phyloP scores from a whole-genome alignment of 2,797 vertebrate genomes.

The Onychomys arenicola region DNA sequence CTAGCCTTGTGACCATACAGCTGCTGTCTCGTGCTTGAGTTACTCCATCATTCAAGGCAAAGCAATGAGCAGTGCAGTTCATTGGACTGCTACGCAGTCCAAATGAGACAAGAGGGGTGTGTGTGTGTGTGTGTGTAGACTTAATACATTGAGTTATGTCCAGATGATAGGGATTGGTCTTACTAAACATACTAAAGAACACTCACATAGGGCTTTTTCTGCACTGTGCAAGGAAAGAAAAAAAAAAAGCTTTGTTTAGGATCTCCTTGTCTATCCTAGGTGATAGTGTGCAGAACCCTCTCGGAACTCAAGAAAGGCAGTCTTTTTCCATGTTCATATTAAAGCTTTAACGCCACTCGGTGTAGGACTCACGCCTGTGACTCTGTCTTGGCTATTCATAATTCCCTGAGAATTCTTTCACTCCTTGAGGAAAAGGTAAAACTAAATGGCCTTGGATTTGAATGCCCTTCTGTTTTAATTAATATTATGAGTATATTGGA shows the following conservation, averaged over 20 bases:
- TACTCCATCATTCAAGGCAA: constrained; percentile 68
- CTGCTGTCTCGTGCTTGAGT: constrained; percentile 38
- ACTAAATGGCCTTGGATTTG: not conserved
- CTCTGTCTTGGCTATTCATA: not conserved
- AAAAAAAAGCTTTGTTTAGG: constrained; percentile 31
- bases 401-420: constrained; percentile 12
- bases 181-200: constrained; percentile 46
- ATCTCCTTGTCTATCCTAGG: not conserved
- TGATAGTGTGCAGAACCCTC: constrained; percentile 9
- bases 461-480: constrained; percentile 3
- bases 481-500: not conserved
- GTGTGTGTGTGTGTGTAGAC: not conserved
- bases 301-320: not conserved
- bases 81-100: constrained; percentile 36
- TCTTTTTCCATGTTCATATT: constrained; percentile 35
- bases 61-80: not conserved
- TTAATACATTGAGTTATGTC: constrained; percentile 40
- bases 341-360: constrained; percentile 9
- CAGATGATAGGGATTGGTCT: constrained; percentile 22
- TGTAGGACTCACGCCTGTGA: not conserved
- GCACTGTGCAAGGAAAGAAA: not conserved
- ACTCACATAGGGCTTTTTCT: not conserved
- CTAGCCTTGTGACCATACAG: not conserved
- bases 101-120: constrained; percentile 23
- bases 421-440: constrained; percentile 43